phyloP scores from a whole-genome alignment of 2,797 vertebrate species.

The Urosaurus nigricauda region DNA sequence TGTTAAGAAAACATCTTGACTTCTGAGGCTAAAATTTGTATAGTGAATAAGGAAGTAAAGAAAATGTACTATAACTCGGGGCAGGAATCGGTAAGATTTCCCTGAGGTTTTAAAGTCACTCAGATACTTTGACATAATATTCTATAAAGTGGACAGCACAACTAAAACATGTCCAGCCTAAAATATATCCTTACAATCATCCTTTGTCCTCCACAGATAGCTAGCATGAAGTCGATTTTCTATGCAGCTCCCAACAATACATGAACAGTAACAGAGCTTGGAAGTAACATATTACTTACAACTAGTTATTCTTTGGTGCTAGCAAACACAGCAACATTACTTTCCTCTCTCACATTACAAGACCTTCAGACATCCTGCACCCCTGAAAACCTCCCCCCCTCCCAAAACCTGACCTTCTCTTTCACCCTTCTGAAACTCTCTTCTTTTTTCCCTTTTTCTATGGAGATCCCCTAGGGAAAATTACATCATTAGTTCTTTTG shows the following conservation, averaged over 20 bases:
- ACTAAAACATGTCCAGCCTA: background rate
- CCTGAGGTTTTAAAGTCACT: slow-evolving; percentile 14
- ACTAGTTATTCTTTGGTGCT: too few relatives aligned
- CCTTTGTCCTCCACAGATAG: background rate
- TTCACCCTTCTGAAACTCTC: too few relatives aligned
- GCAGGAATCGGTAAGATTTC: slow-evolving; percentile 9
- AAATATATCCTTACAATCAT: background rate
- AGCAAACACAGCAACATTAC: too few relatives aligned
- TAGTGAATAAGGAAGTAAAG: background rate
- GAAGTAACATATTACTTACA: too few relatives aligned
- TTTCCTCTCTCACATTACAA: too few relatives aligned
- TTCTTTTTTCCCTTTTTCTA: too few relatives aligned
- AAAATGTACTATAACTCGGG: slow-evolving; percentile 5
- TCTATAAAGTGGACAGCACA: background rate
- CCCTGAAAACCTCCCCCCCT: too few relatives aligned
- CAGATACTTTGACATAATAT: slow-evolving; percentile 15
- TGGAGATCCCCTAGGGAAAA: too few relatives aligned
- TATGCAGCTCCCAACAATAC: background rate
- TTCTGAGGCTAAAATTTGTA: slow-evolving; percentile 14
- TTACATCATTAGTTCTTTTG: too few relatives aligned
- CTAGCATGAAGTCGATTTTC: background rate
- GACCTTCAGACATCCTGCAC: too few relatives aligned
- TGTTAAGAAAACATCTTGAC: slow-evolving; percentile 27
- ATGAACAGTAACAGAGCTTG: background rate
- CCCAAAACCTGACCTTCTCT: too few relatives aligned